These are phyloP conservation scores for Aphidoletes aphidimyza DNA, from an alignment of 2,888 invertebrate genomes.

Conservation along the genomic window DNA sequence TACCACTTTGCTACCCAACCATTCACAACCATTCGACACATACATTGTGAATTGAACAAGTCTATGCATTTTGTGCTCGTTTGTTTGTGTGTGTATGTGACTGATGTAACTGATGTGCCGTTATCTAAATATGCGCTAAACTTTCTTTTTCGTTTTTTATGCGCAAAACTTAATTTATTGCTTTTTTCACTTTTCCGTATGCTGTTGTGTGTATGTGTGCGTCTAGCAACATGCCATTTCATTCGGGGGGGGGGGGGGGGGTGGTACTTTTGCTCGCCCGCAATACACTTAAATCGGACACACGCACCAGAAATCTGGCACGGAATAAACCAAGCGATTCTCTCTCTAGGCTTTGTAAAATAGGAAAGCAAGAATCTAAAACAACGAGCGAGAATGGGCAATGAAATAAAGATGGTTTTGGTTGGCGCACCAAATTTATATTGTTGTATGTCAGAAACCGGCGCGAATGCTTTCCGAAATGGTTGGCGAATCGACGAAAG, in stretches of 20 bases:
- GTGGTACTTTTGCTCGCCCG: not conserved
- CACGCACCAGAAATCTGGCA: not conserved
- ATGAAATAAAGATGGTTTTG: no score
- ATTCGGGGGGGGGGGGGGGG: no score
- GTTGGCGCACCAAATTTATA: no score
- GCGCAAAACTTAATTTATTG: conserved; percentile 30
- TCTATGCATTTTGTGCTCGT: no score
- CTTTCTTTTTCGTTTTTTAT: conserved; percentile 19
- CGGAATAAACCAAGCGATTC: not conserved
- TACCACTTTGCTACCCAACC: not conserved
- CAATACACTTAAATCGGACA: not conserved
- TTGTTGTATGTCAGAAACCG: no score
- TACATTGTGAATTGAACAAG: no score
- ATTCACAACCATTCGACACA: not conserved
- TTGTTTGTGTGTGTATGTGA: no score
- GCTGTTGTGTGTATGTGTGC: not conserved
- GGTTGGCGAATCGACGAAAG: not conserved
- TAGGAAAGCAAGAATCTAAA: not conserved
- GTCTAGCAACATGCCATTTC: not conserved
- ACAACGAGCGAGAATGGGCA: not conserved
- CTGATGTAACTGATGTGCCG: conserved; percentile 44
- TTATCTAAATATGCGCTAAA: conserved; percentile 27
- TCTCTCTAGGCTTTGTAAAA: not conserved
- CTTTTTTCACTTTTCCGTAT: conserved; percentile 21
- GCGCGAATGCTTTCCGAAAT: not conserved